phyloP scores from a whole-genome alignment of 2,113 vertebrate species.

The Odocoileus hemionus region DNA sequence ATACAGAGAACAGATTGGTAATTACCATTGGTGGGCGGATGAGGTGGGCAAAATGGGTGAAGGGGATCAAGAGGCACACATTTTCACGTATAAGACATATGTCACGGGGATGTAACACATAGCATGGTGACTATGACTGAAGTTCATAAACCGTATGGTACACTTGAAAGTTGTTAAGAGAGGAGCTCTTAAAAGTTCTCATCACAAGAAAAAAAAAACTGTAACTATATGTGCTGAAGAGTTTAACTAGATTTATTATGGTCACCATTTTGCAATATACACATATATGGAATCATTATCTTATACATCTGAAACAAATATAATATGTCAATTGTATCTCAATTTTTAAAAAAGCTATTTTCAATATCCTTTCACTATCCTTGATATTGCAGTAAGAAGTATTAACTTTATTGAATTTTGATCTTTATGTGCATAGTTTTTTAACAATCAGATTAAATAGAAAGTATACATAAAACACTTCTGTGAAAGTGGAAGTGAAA shows the following conservation, averaged over 20 bases:
- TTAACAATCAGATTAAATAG: background rate
- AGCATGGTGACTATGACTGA: background rate
- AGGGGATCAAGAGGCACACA: background rate
- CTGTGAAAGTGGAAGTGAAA: background rate
- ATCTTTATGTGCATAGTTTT: background rate
- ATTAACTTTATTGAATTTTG: slow-evolving; percentile 16
- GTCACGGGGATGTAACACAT: background rate
- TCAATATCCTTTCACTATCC: background rate
- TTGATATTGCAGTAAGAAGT: background rate
- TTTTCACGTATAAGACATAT: background rate
- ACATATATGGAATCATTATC: background rate
- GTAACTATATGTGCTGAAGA: background rate
- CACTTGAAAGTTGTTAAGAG: background rate
- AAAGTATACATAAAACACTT: background rate
- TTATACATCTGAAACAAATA: background rate
- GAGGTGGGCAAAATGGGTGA: background rate
- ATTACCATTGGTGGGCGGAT: background rate
- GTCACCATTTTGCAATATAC: background rate
- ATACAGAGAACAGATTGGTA: background rate
- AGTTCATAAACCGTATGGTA: background rate
- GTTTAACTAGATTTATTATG: background rate
- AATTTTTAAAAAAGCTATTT: background rate
- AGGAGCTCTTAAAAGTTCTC: background rate
- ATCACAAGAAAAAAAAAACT: background rate
- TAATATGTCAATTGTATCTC: background rate